These are phyloP conservation scores for Ceratina calcarata DNA, from an alignment of 1,140 invertebrate genomes.

Conservation along the genomic window DNA sequence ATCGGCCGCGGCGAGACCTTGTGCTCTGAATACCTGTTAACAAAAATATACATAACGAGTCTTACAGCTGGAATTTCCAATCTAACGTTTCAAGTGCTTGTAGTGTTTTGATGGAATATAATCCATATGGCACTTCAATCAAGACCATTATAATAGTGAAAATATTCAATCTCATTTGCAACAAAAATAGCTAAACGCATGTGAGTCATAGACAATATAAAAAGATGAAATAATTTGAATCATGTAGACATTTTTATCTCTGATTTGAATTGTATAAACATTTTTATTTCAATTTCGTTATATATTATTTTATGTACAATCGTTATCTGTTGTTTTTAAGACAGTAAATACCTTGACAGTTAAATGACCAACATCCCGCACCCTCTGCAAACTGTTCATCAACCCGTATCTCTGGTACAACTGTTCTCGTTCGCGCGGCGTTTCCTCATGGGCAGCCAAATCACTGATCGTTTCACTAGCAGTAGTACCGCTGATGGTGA, in stretches of 20 bases:
- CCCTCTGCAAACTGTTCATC: conserved; percentile 86
- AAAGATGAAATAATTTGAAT: too few species aligned
- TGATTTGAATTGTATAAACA: too few species aligned
- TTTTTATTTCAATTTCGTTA: too few species aligned
- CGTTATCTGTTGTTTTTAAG: background rate
- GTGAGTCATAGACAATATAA: too few species aligned
- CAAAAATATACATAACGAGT: background rate
- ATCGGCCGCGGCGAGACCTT: conserved; percentile 94
- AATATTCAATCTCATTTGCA: too few species aligned
- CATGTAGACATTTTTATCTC: too few species aligned
- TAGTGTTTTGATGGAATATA: too few species aligned
- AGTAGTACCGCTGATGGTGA: conserved; percentile 97
- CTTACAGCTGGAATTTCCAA: background rate
- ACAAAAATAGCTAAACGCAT: too few species aligned
- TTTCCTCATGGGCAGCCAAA: conserved; percentile 91
- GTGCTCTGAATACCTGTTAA: conserved; percentile 89
- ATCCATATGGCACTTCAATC: too few species aligned
- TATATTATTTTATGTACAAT: too few species aligned
- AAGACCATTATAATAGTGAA: too few species aligned
- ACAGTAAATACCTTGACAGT: conserved; percentile 86
- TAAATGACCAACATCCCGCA: conserved; percentile 92
- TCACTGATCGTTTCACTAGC: conserved; percentile 95
- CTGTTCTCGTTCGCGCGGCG: conserved; percentile 85
- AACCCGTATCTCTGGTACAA: conserved; percentile 88
- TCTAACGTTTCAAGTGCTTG: background rate